phyloP scores from a whole-genome alignment of 2,113 vertebrate species.

The Dasypus novemcinctus region DNA sequence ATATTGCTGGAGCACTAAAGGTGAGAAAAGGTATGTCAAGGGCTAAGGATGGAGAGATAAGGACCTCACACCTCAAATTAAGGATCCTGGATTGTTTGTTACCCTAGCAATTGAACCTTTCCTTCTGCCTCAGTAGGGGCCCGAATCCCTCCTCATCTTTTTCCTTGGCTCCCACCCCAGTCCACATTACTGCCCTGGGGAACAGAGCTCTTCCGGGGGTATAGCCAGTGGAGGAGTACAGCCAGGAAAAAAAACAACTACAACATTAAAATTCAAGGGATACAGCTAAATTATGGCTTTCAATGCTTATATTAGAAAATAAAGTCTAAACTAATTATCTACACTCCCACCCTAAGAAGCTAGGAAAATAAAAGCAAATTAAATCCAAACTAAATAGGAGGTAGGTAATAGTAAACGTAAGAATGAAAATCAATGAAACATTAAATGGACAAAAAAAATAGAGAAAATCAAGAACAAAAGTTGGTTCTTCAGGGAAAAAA shows the following conservation, averaged over 20 bases:
- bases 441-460: no score
- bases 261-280: no score
- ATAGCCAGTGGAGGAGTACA: background rate
- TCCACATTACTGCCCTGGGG: background rate
- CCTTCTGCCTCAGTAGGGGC: background rate
- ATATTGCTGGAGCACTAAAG: background rate
- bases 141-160: background rate
- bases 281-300: no score
- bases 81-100: background rate
- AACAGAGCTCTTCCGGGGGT: background rate
- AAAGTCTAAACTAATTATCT: no score
- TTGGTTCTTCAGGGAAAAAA: no score
- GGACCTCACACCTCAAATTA: background rate
- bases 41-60: background rate
- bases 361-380: no score
- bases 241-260: background rate
- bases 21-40: background rate
- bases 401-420: no score
- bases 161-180: background rate
- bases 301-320: no score
- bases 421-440: no score
- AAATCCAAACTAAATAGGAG: no score
- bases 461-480: no score
- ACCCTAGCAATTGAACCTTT: background rate
- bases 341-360: no score